Evolutionary conservation across 2,797 vertebrate genomes (phyloP).

Genomic region (Chaetodon trifasciatus): DNA sequence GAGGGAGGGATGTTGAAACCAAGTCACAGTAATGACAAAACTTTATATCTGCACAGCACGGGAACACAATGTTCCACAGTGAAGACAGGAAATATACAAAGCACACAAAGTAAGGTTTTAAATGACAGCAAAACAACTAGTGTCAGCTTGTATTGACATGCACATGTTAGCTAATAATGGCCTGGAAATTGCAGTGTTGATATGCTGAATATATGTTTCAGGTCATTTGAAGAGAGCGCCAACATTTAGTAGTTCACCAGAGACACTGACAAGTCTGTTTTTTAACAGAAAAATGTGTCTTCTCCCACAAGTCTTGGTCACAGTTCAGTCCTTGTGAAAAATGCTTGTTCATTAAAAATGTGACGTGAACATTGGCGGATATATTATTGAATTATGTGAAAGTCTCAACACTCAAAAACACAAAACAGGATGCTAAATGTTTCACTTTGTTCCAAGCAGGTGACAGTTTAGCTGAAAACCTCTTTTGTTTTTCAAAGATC

Average conservation of each 20-base stretch:
- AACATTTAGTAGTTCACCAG: not conserved
- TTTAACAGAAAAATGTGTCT: not conserved
- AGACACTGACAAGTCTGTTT: not conserved
- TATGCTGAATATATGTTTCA: not conserved
- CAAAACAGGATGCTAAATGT: constrained; percentile 5
- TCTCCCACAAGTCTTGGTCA: not conserved
- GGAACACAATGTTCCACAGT: not conserved
- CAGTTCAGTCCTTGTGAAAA: no score
- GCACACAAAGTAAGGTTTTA: not conserved
- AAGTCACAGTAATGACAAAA: not conserved
- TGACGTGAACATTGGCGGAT: no score
- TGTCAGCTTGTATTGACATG: not conserved
- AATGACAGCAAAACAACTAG: not conserved
- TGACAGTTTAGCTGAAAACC: constrained; percentile 16
- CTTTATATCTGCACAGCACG: not conserved
- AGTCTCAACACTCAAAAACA: not conserved
- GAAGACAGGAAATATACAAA: not conserved
- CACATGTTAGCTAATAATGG: not conserved
- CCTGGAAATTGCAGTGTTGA: not conserved
- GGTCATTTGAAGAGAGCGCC: not conserved
- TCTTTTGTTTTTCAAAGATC: constrained; percentile 38
- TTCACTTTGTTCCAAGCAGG: constrained; percentile 14
- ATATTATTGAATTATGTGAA: no score
- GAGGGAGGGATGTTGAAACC: not conserved
- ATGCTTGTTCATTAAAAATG: no score